phyloP scores from a whole-genome alignment of 2,888 invertebrate species.

The Mechanitis mazaeus region DNA sequence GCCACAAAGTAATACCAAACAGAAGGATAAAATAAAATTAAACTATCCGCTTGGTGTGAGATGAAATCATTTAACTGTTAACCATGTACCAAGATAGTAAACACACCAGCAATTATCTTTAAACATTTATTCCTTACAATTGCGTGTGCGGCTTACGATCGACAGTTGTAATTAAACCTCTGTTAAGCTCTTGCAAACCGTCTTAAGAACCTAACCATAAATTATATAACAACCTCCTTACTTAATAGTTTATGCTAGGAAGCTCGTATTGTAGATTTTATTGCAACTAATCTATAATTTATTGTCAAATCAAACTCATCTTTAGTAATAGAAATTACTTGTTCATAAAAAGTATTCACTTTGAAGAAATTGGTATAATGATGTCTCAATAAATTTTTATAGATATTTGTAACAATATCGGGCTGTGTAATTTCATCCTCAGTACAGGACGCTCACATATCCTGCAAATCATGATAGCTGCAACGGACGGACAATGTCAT shows the following conservation, averaged over 20 bases:
- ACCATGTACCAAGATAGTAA: constrained; percentile 12
- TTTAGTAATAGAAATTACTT: constrained; percentile 8
- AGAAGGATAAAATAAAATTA: not conserved
- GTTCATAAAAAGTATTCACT: too few relatives aligned
- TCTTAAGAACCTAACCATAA: constrained; percentile 26
- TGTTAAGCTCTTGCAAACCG: constrained; percentile 27
- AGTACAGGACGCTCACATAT: too few relatives aligned
- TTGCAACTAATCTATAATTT: constrained; percentile 19
- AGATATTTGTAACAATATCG: too few relatives aligned
- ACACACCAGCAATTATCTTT: constrained; percentile 28
- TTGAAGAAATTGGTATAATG: too few relatives aligned
- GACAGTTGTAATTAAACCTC: constrained; percentile 33
- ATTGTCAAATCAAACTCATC: constrained; percentile 20
- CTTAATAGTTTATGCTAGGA: constrained; percentile 23
- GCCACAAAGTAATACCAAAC: not conserved
- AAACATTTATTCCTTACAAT: constrained; percentile 32
- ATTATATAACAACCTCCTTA: constrained; percentile 22
- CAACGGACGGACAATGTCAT: too few relatives aligned
- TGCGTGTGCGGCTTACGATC: constrained; percentile 31
- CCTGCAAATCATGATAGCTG: too few relatives aligned
- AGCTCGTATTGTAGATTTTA: constrained; percentile 25
- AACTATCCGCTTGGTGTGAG: not conserved
- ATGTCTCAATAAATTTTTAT: too few relatives aligned
- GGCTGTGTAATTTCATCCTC: too few relatives aligned
- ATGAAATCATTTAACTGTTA: constrained; percentile 14